Percentiles rank a stretch among this genome's conserved stretches.
These are phyloP conservation scores for Steinernema carpocapsae DNA, from an alignment of 2,888 invertebrate genomes.

Conservation along the genomic window DNA sequence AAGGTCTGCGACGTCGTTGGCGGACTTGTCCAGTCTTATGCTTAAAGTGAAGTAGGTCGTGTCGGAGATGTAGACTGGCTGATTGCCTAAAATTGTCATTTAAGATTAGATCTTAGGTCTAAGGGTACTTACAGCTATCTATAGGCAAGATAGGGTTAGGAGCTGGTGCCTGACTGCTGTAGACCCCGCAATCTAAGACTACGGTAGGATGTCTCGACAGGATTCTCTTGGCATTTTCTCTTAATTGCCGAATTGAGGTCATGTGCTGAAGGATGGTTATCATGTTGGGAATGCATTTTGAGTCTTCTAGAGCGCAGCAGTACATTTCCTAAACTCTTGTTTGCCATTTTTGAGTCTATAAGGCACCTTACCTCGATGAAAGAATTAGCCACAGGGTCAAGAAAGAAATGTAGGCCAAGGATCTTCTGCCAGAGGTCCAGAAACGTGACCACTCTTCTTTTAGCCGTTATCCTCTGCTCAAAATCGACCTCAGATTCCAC, in stretches of 20 bases:
- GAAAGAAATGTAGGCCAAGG: slow-evolving; percentile 79
- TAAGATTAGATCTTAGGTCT: background rate
- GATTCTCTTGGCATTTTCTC: slow-evolving; percentile 53
- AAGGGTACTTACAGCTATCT: slow-evolving; percentile 57
- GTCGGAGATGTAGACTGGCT: slow-evolving; percentile 60
- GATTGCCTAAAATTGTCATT: slow-evolving; percentile 50
- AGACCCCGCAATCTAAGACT: slow-evolving; percentile 64
- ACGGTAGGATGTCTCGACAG: slow-evolving; percentile 58
- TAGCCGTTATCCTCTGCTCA: slow-evolving; percentile 44
- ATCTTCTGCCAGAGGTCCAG: slow-evolving; percentile 80
- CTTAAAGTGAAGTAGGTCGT: slow-evolving; percentile 81
- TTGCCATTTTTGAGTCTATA: no score
- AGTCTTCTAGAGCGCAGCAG: slow-evolving; percentile 77
- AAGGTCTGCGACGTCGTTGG: slow-evolving; percentile 77
- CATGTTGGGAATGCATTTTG: slow-evolving; percentile 75
- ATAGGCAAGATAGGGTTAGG: slow-evolving; percentile 65
- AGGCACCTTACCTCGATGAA: slow-evolving; percentile 77
- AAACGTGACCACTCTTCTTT: slow-evolving; percentile 80
- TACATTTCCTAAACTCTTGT: slow-evolving; percentile 75
- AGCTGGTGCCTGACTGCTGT: slow-evolving; percentile 55
- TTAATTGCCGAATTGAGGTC: slow-evolving; percentile 63
- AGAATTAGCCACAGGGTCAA: slow-evolving; percentile 77
- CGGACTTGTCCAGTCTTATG: slow-evolving; percentile 78
- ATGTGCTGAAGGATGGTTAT: slow-evolving; percentile 78
- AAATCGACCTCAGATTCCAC: slow-evolving; percentile 46